Evolutionary conservation across 64 coral and sea anemone genomes (phyloP), one percentile per base, ranked within the genome.

Genomic region (Hydrozoanthus tunicans): DNA sequence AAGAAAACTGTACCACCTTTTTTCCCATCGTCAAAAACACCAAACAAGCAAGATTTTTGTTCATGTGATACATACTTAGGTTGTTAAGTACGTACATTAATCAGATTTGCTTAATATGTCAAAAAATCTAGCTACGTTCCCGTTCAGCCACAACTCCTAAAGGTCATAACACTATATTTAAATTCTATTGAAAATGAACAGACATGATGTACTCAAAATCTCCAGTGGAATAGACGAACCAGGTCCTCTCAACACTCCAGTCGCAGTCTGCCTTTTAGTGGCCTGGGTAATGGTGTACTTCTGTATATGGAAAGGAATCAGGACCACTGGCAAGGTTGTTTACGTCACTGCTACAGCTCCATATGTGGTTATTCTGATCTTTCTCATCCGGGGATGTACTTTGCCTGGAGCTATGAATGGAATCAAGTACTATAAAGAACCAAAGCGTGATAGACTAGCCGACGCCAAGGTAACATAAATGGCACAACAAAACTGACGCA

Each of bases 221-320:
- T 67, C 91, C 12, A 92, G 75, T 53, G 79, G 94, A 62, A 93
- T 95, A 64, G 91, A 90, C 4, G 81, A 95, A 58, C 91, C 91
- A 85, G 94, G 91, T 20, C 62, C 91, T 8, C 81, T 95, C 5
- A 95, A 95, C 77, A 51, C 56, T 78, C 84, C 83, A 6, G 13
- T 95, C 9, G 83, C 86, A 7, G 52, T 93, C 32, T 84, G 91
- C 73, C 64, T 95, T 77, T 25, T 93, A 12, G 91, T 93, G 60
- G 94, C 94, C 91, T 95, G 94, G 94, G 53, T 95, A 11, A 17
- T 93, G 74, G 91, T 95, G 10, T 95, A 95, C 59, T 95, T 95
- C 85, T 95, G 94, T 71, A 93, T 95, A 53, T 95, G 77, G 85
- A 89, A 90, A 92, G 94, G 94, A n/a, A 85, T 95, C 58, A 80